Percentiles rank a stretch among this genome's conserved stretches.
These are phyloP conservation scores for Engraulis encrasicolus DNA, from an alignment of 2,113 vertebrate species.

Conservation along the genomic window DNA sequence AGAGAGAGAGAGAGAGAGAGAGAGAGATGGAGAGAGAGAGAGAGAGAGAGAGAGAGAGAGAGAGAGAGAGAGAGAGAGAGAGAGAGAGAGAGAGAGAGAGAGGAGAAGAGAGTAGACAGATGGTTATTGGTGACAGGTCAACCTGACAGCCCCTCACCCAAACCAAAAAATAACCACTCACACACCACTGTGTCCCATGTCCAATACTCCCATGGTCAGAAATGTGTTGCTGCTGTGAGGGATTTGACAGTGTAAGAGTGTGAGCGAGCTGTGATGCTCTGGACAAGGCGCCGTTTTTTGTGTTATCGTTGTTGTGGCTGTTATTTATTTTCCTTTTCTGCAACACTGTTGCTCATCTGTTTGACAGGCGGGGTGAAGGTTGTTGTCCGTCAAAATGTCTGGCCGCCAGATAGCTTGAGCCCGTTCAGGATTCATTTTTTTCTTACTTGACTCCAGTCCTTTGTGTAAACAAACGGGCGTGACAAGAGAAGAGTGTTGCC, in stretches of 20 bases:
- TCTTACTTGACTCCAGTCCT: not conserved
- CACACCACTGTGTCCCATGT: not conserved
- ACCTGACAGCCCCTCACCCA: not conserved
- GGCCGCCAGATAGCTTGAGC: not conserved
- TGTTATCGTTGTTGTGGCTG: not conserved
- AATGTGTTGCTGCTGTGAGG: slow-evolving; percentile 3
- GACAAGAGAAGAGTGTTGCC: not conserved
- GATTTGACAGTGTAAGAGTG: not conserved
- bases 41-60: not conserved
- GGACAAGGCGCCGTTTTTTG: not conserved
- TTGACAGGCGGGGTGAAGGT: slow-evolving; percentile 12
- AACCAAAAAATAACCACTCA: not conserved
- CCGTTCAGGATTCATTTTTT: not conserved
- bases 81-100: not conserved
- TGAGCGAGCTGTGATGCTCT: not conserved
- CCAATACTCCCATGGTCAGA: not conserved
- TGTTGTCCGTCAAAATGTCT: not conserved
- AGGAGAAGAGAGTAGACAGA: not conserved
- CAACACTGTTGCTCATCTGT: not conserved
- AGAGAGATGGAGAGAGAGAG: slow-evolving; percentile 33
- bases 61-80: slow-evolving; percentile 30
- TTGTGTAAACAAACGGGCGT: not conserved
- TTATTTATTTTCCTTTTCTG: not conserved
- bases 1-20: not conserved
- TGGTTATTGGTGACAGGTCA: not conserved